Evolutionary conservation across 2,888 invertebrate genomes (phyloP).

Genomic region (Polymixis lichenea): DNA sequence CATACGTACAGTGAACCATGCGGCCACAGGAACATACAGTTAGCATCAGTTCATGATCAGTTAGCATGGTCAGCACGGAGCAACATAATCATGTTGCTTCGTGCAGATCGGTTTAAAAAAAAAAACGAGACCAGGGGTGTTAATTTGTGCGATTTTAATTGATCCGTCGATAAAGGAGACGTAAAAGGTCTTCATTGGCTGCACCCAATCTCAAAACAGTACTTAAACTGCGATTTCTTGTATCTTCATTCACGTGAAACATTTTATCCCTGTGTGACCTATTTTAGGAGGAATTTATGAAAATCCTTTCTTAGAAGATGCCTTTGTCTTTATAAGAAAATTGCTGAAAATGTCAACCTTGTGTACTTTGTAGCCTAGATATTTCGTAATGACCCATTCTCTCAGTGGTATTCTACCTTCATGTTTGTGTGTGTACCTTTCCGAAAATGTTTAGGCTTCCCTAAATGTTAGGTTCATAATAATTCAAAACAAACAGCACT

Average conservation of each 20-base stretch:
- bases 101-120: neutral
- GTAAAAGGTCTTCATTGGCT: neutral
- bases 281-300: slow-evolving; percentile 30
- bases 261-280: slow-evolving; percentile 17
- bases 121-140: neutral
- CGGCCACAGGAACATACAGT: neutral
- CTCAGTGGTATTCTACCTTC: neutral
- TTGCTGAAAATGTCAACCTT: slow-evolving; percentile 18
- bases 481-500: slow-evolving; percentile 18
- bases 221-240: neutral
- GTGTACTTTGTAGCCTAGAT: neutral
- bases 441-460: neutral
- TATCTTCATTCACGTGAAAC: slow-evolving; percentile 5
- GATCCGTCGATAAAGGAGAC: neutral
- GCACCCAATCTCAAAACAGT: neutral
- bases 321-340: slow-evolving; percentile 24
- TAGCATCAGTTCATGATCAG: no score
- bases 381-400: slow-evolving; percentile 5
- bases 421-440: neutral
- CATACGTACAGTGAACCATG: slow-evolving; percentile 9
- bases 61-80: no score
- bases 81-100: slow-evolving; percentile 12
- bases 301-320: slow-evolving; percentile 22
- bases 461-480: neutral
- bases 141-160: slow-evolving; percentile 19